phyloP scores from a whole-genome alignment of 2,888 invertebrate genomes.

The Tenthredo notha region DNA sequence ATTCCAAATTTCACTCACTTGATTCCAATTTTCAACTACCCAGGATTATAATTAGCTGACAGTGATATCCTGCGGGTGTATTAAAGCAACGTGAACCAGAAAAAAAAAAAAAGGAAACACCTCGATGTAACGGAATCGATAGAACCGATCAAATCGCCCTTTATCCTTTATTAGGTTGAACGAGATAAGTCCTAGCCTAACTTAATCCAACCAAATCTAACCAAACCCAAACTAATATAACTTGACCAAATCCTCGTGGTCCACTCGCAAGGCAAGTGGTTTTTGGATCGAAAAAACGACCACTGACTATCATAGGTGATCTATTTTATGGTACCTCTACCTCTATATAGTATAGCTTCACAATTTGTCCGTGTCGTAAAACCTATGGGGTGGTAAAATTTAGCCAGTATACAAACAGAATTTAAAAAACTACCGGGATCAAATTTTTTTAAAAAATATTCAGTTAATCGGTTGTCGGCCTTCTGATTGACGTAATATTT shows the following conservation, averaged over 20 bases:
- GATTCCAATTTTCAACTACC: conserved; percentile 11
- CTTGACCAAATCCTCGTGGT: conserved; percentile 45
- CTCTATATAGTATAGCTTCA: not conserved
- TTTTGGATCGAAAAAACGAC: conserved; percentile 30
- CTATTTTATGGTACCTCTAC: not conserved
- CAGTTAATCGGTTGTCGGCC: not conserved
- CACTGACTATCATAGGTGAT: conserved; percentile 23
- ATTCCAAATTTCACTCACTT: not conserved
- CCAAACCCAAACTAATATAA: conserved; percentile 51
- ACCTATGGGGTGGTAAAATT: not conserved
- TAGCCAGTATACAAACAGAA: not conserved
- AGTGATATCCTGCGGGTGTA: not conserved
- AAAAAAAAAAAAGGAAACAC: not conserved
- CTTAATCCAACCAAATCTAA: conserved; percentile 35
- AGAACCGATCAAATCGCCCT: conserved; percentile 21
- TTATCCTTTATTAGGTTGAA: conserved; percentile 37
- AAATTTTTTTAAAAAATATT: not conserved
- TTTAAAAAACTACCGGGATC: not conserved
- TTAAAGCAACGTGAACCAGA: not conserved
- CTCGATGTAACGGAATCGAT: conserved; percentile 5
- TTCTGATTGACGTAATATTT: conserved; percentile 44
- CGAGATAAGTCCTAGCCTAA: conserved; percentile 34
- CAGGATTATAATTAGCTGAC: not conserved
- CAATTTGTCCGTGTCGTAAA: not conserved
- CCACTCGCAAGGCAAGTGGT: conserved; percentile 33